These are phyloP conservation scores for Ianthella basta DNA, from an alignment of 37 sponge, comb jelly and placozoan genomes.

Conservation along the genomic window DNA sequence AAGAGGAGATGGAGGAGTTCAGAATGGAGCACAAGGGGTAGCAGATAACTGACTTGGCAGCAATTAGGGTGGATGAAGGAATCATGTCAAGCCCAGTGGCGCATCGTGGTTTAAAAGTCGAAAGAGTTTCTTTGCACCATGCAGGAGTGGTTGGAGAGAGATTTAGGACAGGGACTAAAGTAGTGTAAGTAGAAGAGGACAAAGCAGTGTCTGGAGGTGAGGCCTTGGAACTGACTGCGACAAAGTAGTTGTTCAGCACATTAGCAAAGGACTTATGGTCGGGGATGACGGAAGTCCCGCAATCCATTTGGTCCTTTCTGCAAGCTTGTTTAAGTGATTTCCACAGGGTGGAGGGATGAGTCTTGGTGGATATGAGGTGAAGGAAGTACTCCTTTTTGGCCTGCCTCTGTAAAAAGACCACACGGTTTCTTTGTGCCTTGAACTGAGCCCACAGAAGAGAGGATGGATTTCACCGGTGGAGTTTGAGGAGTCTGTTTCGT, in stretches of 20 bases:
- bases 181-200: neutral
- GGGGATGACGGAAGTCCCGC: neutral
- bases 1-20: no score
- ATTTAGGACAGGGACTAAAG: neutral
- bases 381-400: constrained; percentile 5
- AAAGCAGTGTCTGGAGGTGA: neutral
- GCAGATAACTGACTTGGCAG: constrained; percentile 7
- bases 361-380: neutral
- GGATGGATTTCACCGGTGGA: neutral
- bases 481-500: neutral
- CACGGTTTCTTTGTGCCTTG: constrained; percentile 12
- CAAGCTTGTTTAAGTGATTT: neutral
- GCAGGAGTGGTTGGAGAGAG: constrained; percentile 3
- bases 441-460: neutral
- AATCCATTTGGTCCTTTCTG: neutral
- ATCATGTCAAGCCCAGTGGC: neutral
- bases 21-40: constrained; percentile 1
- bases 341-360: neutral
- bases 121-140: constrained; percentile 1
- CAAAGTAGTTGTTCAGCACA: constrained; percentile 7
- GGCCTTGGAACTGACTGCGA: neutral
- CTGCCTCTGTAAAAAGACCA: neutral
- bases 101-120: constrained; percentile 19
- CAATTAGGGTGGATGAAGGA: constrained; percentile 4
- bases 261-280: neutral